phyloP scores from a whole-genome alignment of 2,113 vertebrate species.

The Phylloscopus whistleri region DNA sequence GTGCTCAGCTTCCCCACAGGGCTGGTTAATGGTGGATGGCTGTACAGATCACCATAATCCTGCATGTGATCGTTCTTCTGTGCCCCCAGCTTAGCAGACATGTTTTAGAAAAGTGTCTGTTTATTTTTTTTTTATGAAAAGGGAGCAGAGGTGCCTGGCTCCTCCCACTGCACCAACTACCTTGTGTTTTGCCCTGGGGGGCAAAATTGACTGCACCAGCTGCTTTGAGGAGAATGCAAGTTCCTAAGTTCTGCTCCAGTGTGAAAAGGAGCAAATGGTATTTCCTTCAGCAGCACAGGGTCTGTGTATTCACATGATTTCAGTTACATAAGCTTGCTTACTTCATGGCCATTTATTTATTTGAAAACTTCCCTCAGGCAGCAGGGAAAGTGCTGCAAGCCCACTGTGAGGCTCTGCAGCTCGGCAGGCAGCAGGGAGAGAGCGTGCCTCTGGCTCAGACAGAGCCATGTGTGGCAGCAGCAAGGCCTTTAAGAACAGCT shows the following conservation, averaged over 20 bases:
- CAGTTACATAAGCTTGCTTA: background rate
- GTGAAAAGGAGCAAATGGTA: background rate
- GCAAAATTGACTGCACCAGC: background rate
- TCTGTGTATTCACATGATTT: background rate
- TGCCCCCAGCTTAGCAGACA: background rate
- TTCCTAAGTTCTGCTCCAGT: background rate
- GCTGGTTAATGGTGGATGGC: background rate
- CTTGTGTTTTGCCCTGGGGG: background rate
- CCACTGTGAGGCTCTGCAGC: background rate
- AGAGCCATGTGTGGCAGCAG: background rate
- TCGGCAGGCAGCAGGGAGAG: background rate
- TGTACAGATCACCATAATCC: background rate
- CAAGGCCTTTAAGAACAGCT: background rate
- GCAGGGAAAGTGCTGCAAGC: background rate
- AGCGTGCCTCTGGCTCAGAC: background rate
- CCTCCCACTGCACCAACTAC: background rate
- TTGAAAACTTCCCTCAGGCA: slow-evolving; percentile 1
- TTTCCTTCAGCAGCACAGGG: background rate
- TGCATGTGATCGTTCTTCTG: background rate
- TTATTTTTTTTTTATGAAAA: background rate
- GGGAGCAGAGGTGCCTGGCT: background rate
- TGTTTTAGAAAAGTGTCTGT: background rate
- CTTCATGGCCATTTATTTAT: slow-evolving; percentile 16
- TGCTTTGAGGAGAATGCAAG: background rate
- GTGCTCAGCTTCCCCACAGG: background rate